Conservation (phyloP, 2,113 vertebrate genomes). For the Aix galericulata region DNA sequence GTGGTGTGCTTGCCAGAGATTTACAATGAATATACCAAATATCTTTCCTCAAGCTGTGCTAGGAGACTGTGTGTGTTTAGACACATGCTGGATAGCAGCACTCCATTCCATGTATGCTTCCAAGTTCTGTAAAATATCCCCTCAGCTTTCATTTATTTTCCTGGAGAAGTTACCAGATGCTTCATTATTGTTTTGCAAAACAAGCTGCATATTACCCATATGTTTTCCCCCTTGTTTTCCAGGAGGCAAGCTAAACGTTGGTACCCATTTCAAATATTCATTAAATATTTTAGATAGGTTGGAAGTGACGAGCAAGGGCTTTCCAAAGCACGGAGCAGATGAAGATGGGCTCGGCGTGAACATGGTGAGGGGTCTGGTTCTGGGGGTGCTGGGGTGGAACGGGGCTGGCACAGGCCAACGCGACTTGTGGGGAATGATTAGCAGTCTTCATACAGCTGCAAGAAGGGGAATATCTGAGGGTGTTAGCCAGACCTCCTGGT, state of each 20-base stretch:
- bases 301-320: neutral
- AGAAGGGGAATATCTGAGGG: neutral
- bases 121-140: slow-evolving; percentile 45
- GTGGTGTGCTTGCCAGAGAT: slow-evolving; percentile 43
- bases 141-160: slow-evolving; percentile 48
- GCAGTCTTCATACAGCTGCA: neutral
- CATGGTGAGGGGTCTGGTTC: neutral
- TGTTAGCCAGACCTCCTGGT: neutral
- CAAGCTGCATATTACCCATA: slow-evolving; percentile 43
- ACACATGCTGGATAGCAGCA: slow-evolving; percentile 52
- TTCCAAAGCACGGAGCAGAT: neutral
- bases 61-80: slow-evolving; percentile 51
- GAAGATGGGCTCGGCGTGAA: fast-evolving
- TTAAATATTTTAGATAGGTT: slow-evolving; percentile 23
- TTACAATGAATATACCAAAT: slow-evolving; percentile 34
- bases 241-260: slow-evolving; percentile 1
- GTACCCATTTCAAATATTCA: slow-evolving; percentile 16
- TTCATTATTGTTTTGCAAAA: slow-evolving; percentile 55
- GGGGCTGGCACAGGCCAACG: neutral
- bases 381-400: neutral
- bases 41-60: slow-evolving; percentile 48
- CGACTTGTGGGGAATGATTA: neutral
- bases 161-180: slow-evolving; percentile 59
- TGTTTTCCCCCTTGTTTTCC: slow-evolving; percentile 52
- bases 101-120: neutral